Evolutionary conservation across 2,797 vertebrate species (phyloP).

Genomic region (Acipenser oxyrinchus): DNA sequence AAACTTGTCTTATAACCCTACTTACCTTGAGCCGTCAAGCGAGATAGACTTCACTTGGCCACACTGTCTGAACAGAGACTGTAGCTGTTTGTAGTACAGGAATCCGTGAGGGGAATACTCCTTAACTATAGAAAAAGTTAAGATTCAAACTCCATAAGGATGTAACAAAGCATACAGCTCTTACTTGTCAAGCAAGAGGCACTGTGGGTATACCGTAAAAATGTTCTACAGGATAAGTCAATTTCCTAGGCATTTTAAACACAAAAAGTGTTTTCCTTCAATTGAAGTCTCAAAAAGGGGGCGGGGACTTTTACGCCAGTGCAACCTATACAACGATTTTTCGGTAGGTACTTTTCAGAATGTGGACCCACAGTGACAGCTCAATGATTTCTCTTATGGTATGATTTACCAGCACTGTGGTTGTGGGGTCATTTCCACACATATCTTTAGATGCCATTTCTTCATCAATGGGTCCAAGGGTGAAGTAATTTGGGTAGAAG

Average conservation of each 20-base stretch:
- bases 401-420: conserved; percentile 73
- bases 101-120: conserved; percentile 77
- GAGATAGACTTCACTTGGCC: conserved; percentile 82
- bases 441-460: conserved; percentile 62
- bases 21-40: conserved; percentile 77
- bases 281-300: no score
- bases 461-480: conserved; percentile 64
- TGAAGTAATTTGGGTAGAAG: conserved; percentile 88
- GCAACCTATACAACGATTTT: no score
- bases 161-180: conserved; percentile 2
- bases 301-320: no score
- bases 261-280: no score
- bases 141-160: background rate
- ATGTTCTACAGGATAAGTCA: no score
- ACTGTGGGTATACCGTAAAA: no score
- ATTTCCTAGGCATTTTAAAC: no score
- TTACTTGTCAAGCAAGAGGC: background rate
- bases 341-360: no score
- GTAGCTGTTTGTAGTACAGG: conserved; percentile 85
- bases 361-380: no score
- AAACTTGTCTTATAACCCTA: conserved; percentile 1
- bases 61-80: conserved; percentile 82
- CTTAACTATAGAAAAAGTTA: conserved; percentile 57
- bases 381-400: no score
- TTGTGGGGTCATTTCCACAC: conserved; percentile 74